These are phyloP conservation scores for Phaetusa simplex DNA, from an alignment of 2,113 vertebrate genomes.

Conservation along the genomic window DNA sequence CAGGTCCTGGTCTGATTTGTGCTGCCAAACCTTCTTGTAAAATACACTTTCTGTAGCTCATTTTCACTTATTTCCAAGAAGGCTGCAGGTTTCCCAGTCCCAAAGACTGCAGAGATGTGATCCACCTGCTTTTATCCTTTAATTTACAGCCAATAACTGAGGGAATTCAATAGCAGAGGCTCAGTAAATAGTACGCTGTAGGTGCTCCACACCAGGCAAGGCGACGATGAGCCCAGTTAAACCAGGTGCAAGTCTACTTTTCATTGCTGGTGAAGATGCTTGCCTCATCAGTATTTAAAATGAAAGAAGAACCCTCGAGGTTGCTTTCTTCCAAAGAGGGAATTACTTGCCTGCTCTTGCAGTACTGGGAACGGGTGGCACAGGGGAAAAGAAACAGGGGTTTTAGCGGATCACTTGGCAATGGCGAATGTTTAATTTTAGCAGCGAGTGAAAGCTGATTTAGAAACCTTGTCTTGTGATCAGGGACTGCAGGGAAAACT, in stretches of 20 bases:
- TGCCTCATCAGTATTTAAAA: neutral
- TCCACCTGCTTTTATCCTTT: neutral
- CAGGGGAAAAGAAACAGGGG: neutral
- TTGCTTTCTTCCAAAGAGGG: neutral
- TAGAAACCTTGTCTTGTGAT: neutral
- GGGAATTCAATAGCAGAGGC: neutral
- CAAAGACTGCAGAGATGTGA: neutral
- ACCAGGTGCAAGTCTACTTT: neutral
- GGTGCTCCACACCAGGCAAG: neutral
- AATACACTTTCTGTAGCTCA: neutral
- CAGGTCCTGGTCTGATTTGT: neutral
- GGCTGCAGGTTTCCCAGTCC: neutral
- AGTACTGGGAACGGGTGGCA: neutral
- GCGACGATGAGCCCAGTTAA: neutral
- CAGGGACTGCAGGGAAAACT: neutral
- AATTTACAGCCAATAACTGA: neutral
- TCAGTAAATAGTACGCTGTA: neutral
- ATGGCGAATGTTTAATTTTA: neutral
- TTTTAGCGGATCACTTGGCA: neutral
- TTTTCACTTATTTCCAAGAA: neutral
- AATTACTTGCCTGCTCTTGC: neutral
- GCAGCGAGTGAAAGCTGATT: neutral
- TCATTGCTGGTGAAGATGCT: neutral
- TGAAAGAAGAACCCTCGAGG: neutral
- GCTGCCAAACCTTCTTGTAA: neutral